Evolutionary conservation across 2,888 invertebrate species (phyloP).

Genomic region (Spisula solida): DNA sequence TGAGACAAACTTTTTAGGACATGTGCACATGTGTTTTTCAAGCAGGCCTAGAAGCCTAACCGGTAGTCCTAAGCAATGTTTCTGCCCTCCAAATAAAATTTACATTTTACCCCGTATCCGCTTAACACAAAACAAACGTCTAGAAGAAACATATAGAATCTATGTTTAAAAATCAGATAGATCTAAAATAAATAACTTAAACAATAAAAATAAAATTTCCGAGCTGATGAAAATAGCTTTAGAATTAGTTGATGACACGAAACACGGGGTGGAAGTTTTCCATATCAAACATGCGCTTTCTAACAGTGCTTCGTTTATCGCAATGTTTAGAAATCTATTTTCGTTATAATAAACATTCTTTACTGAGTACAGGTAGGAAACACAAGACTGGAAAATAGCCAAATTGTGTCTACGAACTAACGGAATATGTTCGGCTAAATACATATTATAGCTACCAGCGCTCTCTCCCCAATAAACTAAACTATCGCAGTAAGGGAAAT

Average conservation of each 20-base stretch:
- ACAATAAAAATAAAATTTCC: background rate
- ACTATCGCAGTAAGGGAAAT: background rate
- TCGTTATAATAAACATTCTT: background rate
- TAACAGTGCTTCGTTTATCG: background rate
- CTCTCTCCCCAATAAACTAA: background rate
- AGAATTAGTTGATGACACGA: background rate
- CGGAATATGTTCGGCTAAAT: background rate
- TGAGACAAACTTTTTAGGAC: too few species aligned
- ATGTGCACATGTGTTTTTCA: too few species aligned
- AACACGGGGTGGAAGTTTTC: background rate
- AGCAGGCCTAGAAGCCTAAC: too few species aligned
- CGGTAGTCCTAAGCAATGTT: too few species aligned
- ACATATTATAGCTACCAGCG: background rate
- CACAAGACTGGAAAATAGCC: background rate
- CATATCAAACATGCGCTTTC: background rate
- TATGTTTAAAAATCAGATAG: too few species aligned
- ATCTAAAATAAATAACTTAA: too few species aligned
- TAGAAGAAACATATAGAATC: too few species aligned
- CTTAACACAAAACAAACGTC: too few species aligned
- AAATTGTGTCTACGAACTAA: background rate
- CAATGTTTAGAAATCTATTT: slow-evolving; percentile 18
- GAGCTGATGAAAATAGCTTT: background rate
- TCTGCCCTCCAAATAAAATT: too few species aligned
- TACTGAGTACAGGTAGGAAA: background rate
- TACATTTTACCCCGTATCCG: too few species aligned